Conservation (phyloP, 1,140 invertebrate species). For the Akabosia matsudoensis region DNA sequence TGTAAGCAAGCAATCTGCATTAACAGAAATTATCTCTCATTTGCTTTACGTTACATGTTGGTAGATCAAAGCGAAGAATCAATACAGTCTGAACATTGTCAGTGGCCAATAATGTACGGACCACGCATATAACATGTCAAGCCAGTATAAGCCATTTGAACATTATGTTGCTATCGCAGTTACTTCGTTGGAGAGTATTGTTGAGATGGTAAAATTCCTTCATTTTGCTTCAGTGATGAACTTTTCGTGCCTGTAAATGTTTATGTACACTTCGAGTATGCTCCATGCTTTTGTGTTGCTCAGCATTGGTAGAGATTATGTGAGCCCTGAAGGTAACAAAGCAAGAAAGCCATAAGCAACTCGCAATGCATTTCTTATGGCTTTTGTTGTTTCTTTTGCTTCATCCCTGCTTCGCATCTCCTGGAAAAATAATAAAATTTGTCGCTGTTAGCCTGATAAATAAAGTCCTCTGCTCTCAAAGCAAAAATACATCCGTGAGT, state of each 20-base stretch:
- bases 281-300: too few relatives aligned
- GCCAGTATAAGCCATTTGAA: too few relatives aligned
- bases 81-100: too few relatives aligned
- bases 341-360: constrained; percentile 9
- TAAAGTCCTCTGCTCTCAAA: constrained; percentile 12
- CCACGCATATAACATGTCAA: too few relatives aligned
- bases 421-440: constrained; percentile 20
- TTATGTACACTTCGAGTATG: too few relatives aligned
- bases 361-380: background rate
- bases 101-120: too few relatives aligned
- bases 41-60: background rate
- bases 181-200: too few relatives aligned
- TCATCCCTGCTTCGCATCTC: background rate
- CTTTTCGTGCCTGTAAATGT: background rate
- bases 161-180: too few relatives aligned
- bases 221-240: background rate
- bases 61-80: too few relatives aligned
- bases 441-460: constrained; percentile 3
- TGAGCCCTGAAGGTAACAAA: constrained; percentile 18
- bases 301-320: background rate
- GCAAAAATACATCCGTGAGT: background rate
- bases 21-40: background rate
- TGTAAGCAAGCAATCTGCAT: background rate
- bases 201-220: too few relatives aligned
- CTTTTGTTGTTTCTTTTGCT: background rate